Percentiles rank a stretch among this genome's conserved stretches.
Evolutionary conservation across 2,113 vertebrate genomes (phyloP).

Genomic region (Salvator merianae): DNA sequence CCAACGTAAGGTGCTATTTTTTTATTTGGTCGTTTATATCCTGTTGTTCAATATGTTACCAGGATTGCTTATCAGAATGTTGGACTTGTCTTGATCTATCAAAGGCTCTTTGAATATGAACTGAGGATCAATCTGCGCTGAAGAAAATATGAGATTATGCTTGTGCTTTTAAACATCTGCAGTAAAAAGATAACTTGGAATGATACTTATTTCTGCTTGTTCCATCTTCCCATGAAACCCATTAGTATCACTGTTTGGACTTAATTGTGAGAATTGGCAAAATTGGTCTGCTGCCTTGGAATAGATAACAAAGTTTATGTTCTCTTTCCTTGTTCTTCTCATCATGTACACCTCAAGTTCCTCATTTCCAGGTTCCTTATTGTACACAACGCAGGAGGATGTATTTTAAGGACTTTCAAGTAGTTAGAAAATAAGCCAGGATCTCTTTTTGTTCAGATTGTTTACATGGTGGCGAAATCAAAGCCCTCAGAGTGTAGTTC

Average conservation of each 20-base stretch:
- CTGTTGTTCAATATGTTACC: neutral
- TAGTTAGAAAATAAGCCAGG: neutral
- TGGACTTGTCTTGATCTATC: neutral
- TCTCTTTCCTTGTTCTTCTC: neutral
- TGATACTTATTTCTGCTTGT: neutral
- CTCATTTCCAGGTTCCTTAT: neutral
- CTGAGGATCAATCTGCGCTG: neutral
- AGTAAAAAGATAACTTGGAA: neutral
- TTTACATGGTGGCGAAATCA: too few relatives aligned
- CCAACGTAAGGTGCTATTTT: too few relatives aligned
- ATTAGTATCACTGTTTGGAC: neutral
- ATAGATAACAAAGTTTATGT: neutral
- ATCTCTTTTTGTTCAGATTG: neutral
- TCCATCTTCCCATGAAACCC: neutral
- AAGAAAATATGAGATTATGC: neutral
- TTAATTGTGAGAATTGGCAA: neutral
- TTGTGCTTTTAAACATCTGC: neutral
- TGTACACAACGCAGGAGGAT: neutral
- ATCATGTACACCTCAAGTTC: neutral
- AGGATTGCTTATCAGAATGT: neutral
- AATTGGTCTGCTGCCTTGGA: neutral
- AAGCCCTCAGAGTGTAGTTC: too few relatives aligned
- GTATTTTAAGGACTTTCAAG: neutral
- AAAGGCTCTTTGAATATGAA: neutral
- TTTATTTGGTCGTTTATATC: too few relatives aligned